These are phyloP conservation scores for Hippocampus barbouri DNA, from an alignment of 2,113 vertebrate species.

Conservation along the genomic window DNA sequence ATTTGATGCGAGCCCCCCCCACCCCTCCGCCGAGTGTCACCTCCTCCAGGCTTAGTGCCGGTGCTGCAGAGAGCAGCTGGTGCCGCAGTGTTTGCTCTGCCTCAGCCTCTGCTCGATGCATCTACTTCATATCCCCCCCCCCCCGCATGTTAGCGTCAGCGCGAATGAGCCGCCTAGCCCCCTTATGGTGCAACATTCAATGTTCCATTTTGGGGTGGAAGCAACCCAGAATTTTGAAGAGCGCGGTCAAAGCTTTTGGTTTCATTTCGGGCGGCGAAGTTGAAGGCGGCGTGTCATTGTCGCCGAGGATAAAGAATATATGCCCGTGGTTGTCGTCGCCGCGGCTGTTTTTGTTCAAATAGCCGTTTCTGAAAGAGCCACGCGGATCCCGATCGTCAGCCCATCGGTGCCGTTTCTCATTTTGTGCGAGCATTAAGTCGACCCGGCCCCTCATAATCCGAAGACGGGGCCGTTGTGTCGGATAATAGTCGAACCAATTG, in stretches of 20 bases:
- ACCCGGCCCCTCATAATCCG: too few species aligned
- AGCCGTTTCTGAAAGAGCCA: not conserved
- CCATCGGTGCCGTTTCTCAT: too few species aligned
- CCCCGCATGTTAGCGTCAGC: not conserved
- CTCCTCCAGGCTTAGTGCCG: conserved; percentile 58
- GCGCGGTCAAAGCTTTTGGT: not conserved
- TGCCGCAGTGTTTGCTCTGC: conserved; percentile 60
- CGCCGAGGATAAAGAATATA: not conserved
- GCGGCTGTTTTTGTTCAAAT: not conserved
- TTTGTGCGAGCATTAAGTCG: too few species aligned
- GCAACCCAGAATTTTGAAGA: not conserved
- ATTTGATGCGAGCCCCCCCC: conserved; percentile 56
- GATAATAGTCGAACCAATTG: not conserved
- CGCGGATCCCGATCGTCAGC: too few species aligned
- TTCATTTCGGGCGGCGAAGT: not conserved
- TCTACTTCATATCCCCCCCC: conserved; percentile 21
- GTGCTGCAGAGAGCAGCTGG: conserved; percentile 63
- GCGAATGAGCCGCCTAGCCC: not conserved
- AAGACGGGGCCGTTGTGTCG: too few species aligned
- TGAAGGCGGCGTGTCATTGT: too few species aligned
- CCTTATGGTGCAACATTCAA: not conserved
- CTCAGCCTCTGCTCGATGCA: conserved; percentile 51
- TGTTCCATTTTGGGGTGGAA: not conserved
- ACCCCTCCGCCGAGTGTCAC: conserved; percentile 18
- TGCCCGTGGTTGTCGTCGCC: not conserved